Evolutionary conservation across 2,113 vertebrate species (phyloP).

Genomic region (Peromyscus maniculatus): DNA sequence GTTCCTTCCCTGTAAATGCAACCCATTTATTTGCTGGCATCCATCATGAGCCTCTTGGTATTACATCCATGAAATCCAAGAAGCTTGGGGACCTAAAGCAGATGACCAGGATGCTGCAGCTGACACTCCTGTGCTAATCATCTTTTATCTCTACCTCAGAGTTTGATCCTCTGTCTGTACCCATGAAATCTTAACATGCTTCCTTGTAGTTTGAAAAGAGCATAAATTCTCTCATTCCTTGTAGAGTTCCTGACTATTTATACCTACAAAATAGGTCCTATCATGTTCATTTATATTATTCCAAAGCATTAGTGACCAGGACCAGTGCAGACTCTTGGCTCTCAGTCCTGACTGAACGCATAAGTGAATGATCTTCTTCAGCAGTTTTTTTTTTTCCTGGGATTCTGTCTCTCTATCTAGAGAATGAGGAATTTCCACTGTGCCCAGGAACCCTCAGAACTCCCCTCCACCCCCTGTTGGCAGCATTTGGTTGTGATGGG

Average conservation of each 20-base stretch:
- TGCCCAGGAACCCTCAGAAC: not conserved
- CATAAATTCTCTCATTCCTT: conserved; percentile 16
- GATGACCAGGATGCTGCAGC: not conserved
- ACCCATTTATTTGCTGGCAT: not conserved
- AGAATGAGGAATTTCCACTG: not conserved
- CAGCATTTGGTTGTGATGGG: not conserved
- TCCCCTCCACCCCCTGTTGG: not conserved
- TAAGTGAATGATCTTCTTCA: not conserved
- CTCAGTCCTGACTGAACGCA: not conserved
- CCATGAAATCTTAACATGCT: not conserved
- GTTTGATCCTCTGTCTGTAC: not conserved
- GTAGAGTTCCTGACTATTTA: not conserved
- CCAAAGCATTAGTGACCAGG: not conserved
- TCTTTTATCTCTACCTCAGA: not conserved
- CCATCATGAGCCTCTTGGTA: not conserved
- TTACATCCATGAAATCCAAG: not conserved
- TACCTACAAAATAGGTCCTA: not conserved
- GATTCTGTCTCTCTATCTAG: conserved; percentile 19
- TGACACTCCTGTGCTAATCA: not conserved
- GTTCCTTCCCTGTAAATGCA: not conserved
- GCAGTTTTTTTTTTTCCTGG: not conserved
- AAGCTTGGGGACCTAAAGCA: not conserved
- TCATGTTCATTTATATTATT: conserved; percentile 10
- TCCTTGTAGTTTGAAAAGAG: not conserved
- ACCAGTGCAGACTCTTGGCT: not conserved